A percentile compares a stretch with the other conserved stretches of the same genome.
Evolutionary conservation across 2,113 vertebrate species (phyloP).

Genomic region (Thalassoma bifasciatum): DNA sequence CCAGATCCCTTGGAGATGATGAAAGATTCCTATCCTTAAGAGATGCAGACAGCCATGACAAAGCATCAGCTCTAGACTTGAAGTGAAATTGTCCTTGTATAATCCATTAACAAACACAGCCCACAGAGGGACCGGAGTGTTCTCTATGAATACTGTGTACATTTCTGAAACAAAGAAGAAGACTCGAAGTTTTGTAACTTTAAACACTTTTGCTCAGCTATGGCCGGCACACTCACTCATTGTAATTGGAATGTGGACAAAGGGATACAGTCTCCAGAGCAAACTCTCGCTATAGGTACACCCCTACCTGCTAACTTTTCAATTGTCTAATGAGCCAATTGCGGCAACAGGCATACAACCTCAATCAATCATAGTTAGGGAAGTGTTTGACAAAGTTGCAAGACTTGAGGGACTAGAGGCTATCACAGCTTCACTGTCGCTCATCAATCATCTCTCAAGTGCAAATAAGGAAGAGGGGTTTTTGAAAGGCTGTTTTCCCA

Average conservation of each 20-base stretch:
- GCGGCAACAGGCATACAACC: slow-evolving; percentile 35
- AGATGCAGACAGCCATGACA: background rate
- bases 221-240: slow-evolving; percentile 24
- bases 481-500: background rate
- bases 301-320: slow-evolving; percentile 31
- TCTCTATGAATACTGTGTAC: background rate
- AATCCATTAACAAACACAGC: background rate
- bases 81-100: background rate
- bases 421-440: background rate
- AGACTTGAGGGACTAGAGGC: slow-evolving; percentile 49
- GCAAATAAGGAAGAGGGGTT: slow-evolving; percentile 26
- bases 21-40: too few relatives aligned
- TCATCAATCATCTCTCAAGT: slow-evolving; percentile 61
- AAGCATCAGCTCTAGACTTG: background rate
- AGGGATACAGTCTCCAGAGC: slow-evolving; percentile 54
- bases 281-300: slow-evolving; percentile 23
- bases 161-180: slow-evolving; percentile 11
- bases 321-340: slow-evolving; percentile 65
- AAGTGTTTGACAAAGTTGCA: slow-evolving; percentile 56
- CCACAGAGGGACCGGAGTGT: background rate
- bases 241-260: slow-evolving; percentile 68
- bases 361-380: slow-evolving; percentile 64
- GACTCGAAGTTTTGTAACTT: slow-evolving; percentile 14
- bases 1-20: too few relatives aligned
- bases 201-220: slow-evolving; percentile 11